A percentile compares a stretch with the other conserved stretches of the same genome.
These are phyloP conservation scores for Tribolium castaneum DNA, from an alignment of 1,140 invertebrate genomes.

Conservation along the genomic window DNA sequence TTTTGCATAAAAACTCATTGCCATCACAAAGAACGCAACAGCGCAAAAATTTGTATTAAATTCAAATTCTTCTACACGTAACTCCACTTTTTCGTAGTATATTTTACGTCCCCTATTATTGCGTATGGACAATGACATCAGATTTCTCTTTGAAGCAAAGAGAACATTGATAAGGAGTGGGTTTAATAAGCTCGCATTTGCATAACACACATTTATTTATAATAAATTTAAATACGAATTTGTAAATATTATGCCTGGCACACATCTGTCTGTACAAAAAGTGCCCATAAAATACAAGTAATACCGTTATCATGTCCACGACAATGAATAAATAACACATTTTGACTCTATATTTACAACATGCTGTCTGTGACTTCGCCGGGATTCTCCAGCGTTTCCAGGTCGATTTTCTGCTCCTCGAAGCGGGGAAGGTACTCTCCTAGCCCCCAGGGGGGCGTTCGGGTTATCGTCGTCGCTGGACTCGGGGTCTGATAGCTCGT, in stretches of 20 bases:
- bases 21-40: no score
- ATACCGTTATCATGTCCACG: not conserved
- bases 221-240: conserved; percentile 32
- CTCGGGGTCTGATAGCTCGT: conserved; percentile 65
- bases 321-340: conserved; percentile 7
- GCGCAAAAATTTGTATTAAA: no score
- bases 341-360: conserved; percentile 65
- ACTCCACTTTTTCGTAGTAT: no score
- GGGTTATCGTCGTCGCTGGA: conserved; percentile 70
- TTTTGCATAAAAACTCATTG: no score
- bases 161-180: no score
- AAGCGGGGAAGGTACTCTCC: conserved; percentile 80
- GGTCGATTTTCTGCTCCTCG: conserved; percentile 90
- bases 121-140: no score
- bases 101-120: no score
- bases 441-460: conserved; percentile 77
- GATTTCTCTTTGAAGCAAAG: no score
- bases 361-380: conserved; percentile 81
- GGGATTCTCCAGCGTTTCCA: conserved; percentile 84
- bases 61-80: no score
- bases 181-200: not conserved
- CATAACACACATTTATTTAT: conserved; percentile 22
- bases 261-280: not conserved
- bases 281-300: not conserved
- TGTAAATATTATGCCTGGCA: conserved; percentile 7